phyloP scores from a whole-genome alignment of 2,113 vertebrate genomes.

The Zingel zingel region DNA sequence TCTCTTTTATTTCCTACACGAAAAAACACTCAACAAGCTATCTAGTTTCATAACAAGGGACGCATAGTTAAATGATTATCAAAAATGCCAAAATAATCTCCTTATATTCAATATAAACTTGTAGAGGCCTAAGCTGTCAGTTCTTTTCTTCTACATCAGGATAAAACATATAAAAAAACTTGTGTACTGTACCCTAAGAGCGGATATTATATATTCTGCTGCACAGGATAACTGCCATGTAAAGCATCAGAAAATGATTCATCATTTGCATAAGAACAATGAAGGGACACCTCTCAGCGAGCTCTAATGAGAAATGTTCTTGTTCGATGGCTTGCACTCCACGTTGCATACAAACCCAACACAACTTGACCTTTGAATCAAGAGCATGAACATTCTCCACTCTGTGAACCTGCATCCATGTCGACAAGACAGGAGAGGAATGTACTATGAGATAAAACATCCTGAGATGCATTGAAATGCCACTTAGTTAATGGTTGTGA shows the following conservation, averaged over 20 bases:
- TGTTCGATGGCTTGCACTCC: slow-evolving; percentile 48
- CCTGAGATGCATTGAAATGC: slow-evolving; percentile 5
- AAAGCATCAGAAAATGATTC: slow-evolving; percentile 40
- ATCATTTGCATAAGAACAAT: slow-evolving; percentile 67
- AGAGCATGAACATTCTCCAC: slow-evolving; percentile 41
- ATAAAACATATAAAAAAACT: neutral
- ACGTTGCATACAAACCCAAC: slow-evolving; percentile 44
- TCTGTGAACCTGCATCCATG: slow-evolving; percentile 32
- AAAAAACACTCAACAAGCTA: neutral
- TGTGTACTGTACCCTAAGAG: neutral
- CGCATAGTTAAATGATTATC: neutral
- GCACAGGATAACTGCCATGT: slow-evolving; percentile 34
- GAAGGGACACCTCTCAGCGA: slow-evolving; percentile 39
- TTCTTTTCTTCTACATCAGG: neutral
- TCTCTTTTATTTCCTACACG: neutral
- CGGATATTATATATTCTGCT: slow-evolving; percentile 40
- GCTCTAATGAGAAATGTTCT: slow-evolving; percentile 56
- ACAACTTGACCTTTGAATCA: slow-evolving; percentile 65
- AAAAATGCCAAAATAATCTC: neutral
- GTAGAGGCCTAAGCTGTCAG: neutral
- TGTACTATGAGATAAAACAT: neutral
- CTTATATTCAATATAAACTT: neutral
- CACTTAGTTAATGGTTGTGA: slow-evolving; percentile 19
- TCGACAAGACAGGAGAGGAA: slow-evolving; percentile 10
- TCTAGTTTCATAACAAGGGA: neutral